These are phyloP conservation scores for Seriola quinqueradiata DNA, from an alignment of 2,113 vertebrate species.

Conservation along the genomic window DNA sequence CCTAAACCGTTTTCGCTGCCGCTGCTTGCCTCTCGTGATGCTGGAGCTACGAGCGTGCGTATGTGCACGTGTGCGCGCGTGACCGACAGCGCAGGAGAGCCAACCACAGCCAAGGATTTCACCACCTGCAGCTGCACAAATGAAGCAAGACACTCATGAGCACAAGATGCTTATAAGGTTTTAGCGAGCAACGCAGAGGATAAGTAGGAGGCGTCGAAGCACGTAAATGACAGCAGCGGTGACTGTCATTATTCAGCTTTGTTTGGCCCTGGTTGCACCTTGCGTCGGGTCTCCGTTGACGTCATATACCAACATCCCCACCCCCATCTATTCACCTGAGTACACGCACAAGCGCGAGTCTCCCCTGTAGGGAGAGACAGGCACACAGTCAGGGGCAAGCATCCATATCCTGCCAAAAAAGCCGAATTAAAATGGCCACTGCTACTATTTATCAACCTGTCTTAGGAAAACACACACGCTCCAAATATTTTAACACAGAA, in stretches of 20 bases:
- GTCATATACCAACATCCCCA: slow-evolving; percentile 67
- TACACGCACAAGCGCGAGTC: slow-evolving; percentile 26
- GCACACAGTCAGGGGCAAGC: background rate
- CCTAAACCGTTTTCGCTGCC: background rate
- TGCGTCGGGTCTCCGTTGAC: slow-evolving; percentile 59
- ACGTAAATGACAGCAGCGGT: no score
- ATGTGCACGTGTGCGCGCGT: slow-evolving; percentile 61
- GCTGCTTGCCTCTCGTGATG: slow-evolving; percentile 29
- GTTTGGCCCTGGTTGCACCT: slow-evolving; percentile 13
- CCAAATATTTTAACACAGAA: background rate
- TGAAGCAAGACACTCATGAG: background rate
- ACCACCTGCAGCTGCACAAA: slow-evolving; percentile 4
- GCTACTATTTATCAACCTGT: background rate
- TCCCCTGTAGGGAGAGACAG: slow-evolving; percentile 22
- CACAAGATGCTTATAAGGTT: background rate
- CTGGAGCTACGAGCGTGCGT: slow-evolving; percentile 20
- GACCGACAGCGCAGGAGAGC: slow-evolving; percentile 45
- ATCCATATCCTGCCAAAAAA: background rate
- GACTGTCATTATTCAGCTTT: slow-evolving; percentile 6
- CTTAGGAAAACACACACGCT: no score
- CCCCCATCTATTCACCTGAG: slow-evolving; percentile 55
- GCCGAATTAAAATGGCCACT: background rate
- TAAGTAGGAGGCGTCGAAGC: background rate
- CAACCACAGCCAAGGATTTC: slow-evolving; percentile 27
- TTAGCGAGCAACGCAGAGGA: no score